Evolutionary conservation across 2,888 invertebrate genomes (phyloP).

Genomic region (Coecobrya sp.): DNA sequence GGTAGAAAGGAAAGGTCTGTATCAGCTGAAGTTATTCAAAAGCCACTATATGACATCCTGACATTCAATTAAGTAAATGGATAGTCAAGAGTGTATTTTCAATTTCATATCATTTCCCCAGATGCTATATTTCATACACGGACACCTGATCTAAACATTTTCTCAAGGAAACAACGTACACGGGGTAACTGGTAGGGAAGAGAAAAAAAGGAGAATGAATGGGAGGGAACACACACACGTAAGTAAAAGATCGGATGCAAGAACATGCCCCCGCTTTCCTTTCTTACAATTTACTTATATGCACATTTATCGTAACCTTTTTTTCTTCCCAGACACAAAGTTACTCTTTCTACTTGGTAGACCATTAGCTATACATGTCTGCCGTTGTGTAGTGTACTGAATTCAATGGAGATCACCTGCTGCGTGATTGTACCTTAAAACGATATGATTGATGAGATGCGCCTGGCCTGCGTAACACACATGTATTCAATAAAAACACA

Average conservation of each 20-base stretch:
- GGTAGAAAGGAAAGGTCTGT: not conserved
- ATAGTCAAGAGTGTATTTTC: constrained; percentile 60
- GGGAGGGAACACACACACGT: not conserved
- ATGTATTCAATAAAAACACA: constrained; percentile 25
- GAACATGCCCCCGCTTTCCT: not conserved
- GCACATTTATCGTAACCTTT: not conserved
- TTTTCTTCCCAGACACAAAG: not conserved
- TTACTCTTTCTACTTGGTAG: not conserved
- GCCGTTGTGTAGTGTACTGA: not conserved
- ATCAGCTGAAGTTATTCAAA: not conserved
- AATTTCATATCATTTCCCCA: constrained; percentile 73
- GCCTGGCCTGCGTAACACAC: constrained; percentile 32
- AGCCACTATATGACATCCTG: constrained; percentile 61
- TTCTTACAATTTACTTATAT: not conserved
- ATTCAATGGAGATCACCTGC: constrained; percentile 56
- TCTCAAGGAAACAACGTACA: not conserved
- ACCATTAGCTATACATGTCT: not conserved
- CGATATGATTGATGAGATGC: constrained; percentile 62
- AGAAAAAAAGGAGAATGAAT: constrained; percentile 19
- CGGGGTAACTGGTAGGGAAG: not conserved
- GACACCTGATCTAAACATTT: constrained; percentile 40
- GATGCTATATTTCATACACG: constrained; percentile 57
- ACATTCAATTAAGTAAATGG: constrained; percentile 81
- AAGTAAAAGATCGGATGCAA: constrained; percentile 4
- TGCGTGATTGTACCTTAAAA: constrained; percentile 34